A percentile compares a stretch with the other conserved stretches of the same genome.
These are phyloP conservation scores for Euphonia xanthogaster DNA, from an alignment of 2,797 vertebrate genomes.

Conservation along the genomic window DNA sequence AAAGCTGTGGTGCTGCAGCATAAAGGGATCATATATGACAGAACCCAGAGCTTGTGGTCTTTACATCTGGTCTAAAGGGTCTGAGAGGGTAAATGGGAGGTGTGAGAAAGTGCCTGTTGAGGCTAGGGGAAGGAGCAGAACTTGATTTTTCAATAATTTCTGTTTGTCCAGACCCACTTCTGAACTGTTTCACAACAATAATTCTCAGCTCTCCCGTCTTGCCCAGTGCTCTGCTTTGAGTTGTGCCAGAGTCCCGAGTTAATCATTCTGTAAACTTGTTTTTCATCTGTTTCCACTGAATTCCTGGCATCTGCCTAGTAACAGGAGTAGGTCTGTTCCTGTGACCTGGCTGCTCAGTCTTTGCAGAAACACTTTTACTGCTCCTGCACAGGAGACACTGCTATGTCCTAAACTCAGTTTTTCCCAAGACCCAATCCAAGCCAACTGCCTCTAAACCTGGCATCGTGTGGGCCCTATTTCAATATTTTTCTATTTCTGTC, in stretches of 20 bases:
- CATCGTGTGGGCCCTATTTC: not conserved
- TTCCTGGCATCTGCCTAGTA: not conserved
- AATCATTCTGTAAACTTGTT: not conserved
- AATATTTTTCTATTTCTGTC: conserved; percentile 1
- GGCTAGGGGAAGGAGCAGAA: not conserved
- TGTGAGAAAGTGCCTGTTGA: not conserved
- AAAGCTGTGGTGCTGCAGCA: not conserved
- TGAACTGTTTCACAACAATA: not conserved
- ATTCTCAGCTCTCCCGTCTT: not conserved
- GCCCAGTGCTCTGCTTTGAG: not conserved
- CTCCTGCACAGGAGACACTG: not conserved
- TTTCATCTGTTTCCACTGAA: not conserved
- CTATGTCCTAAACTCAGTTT: not conserved
- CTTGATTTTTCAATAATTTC: not conserved
- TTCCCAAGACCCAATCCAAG: not conserved
- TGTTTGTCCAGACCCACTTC: not conserved
- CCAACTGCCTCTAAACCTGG: not conserved
- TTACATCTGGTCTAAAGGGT: not conserved
- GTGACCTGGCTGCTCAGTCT: not conserved
- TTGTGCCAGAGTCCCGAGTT: not conserved
- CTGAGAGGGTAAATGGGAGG: not conserved
- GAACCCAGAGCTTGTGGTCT: not conserved
- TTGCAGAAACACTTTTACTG: not conserved
- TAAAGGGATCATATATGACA: not conserved
- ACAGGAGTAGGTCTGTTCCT: not conserved